Evolutionary conservation across 2,888 invertebrate genomes (phyloP).

Genomic region (Hemicrepidius hirtus): DNA sequence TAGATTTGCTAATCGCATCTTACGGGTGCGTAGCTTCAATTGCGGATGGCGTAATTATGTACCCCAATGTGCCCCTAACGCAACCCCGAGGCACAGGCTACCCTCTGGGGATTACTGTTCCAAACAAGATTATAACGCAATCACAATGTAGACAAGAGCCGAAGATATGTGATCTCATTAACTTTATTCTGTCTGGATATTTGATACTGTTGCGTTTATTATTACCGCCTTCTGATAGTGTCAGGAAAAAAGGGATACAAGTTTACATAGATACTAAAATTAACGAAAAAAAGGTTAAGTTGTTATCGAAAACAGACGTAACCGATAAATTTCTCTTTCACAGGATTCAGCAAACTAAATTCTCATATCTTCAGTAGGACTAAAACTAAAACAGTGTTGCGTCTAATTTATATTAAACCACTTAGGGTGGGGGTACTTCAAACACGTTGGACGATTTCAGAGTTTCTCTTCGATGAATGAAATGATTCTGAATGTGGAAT

Average conservation of each 20-base stretch:
- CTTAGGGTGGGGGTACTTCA: no score
- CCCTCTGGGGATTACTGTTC: conserved; percentile 63
- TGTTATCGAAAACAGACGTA: no score
- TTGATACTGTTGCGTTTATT: conserved; percentile 46
- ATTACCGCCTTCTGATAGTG: conserved; percentile 20
- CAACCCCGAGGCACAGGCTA: conserved; percentile 56
- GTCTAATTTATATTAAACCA: no score
- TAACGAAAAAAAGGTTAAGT: not conserved
- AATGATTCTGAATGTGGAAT: no score
- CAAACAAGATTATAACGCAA: conserved; percentile 67
- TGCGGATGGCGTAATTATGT: conserved; percentile 57
- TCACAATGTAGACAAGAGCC: conserved; percentile 57
- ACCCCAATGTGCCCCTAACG: conserved; percentile 52
- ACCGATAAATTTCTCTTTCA: no score
- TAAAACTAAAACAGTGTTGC: no score
- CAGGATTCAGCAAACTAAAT: no score
- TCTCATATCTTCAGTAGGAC: no score
- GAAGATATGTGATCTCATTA: conserved; percentile 53
- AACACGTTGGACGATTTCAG: no score
- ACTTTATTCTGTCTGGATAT: conserved; percentile 49
- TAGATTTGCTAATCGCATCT: conserved; percentile 71
- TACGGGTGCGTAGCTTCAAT: conserved; percentile 66
- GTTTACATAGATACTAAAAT: not conserved
- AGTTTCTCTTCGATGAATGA: no score
- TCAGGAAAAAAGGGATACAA: not conserved